Base-by-base conservation (phyloP, 2,797 vertebrate species). In the Xenopus petersii region DNA sequence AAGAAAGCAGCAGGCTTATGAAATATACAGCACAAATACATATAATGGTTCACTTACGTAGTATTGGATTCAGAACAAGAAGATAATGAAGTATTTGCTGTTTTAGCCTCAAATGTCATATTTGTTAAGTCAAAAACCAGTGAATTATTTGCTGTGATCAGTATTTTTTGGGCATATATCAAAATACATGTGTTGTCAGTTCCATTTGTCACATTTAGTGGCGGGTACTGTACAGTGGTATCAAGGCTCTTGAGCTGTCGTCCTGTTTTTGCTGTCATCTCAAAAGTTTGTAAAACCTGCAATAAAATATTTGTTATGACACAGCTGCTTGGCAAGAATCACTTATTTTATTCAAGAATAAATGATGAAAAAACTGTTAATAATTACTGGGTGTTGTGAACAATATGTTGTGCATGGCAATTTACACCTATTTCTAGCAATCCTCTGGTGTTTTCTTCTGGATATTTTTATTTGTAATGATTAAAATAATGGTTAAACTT, bases 171-270 rank as follows among this genome's bases (percentile, higher is more conserved):
- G 46, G 88, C 89, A 1, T 87, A 81, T 71, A 89, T 84, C 71
- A 90, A 81, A 79, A 89, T 89, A 81, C 89, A 90, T 0, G 54
- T 83, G 0, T 16, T 81, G 4, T 16, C 0, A 48, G 81, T 84
- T 54, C 84, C 87, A 83, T 61, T 77, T 67, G 84, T 86, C 59
- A 89, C 80, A 73, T 84, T 87, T 62, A 90, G 26, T 71, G 87
- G 87, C 54, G 79, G n/a, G 70, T 87, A 86, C 36, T 59, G 69
- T 9, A n/a, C 69, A 64, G 33, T 36, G 4, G 30, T 79, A 58
- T 82, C 82, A 17, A 65, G 58, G 42, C 84, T 75, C 81, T 88
- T 81, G 73, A 90, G 81, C 0, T 83, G 82, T 51, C 87, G 59
- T 60, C 86, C 82, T 42, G 71, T 80, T 30, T 82, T 58, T 64